Percentiles rank a stretch among this genome's conserved stretches.
phyloP scores from a whole-genome alignment of 2,797 vertebrate species.

The Sebastes diploproa region DNA sequence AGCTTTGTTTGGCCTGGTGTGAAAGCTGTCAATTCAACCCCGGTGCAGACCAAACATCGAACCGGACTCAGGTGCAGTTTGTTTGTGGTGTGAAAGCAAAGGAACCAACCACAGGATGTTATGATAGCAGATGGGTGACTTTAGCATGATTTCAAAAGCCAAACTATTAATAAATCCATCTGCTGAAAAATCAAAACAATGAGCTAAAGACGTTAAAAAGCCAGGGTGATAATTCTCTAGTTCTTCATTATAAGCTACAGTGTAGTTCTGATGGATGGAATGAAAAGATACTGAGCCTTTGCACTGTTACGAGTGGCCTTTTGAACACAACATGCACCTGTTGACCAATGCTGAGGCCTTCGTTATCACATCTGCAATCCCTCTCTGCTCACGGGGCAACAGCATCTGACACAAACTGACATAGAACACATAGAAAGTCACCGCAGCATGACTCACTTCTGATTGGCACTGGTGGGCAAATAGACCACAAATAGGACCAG shows the following conservation, averaged over 20 bases:
- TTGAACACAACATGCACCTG: conserved; percentile 3
- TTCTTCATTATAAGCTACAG: background rate
- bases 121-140: background rate
- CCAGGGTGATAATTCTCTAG: background rate
- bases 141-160: background rate
- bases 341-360: conserved; percentile 25
- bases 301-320: background rate
- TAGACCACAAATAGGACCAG: conserved; percentile 38
- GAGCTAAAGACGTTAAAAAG: background rate
- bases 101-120: background rate
- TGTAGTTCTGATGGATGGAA: background rate
- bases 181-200: background rate
- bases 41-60: background rate
- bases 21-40: background rate
- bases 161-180: background rate
- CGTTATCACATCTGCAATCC: conserved; percentile 24
- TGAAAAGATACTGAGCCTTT: background rate
- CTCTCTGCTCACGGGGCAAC: conserved; percentile 15
- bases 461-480: conserved; percentile 49
- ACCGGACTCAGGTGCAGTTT: background rate
- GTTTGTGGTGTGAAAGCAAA: background rate
- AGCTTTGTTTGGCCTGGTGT: too few relatives aligned
- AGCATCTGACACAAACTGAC: conserved; percentile 45
- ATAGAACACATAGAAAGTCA: conserved; percentile 14
- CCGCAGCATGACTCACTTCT: conserved; percentile 46